Conservation (phyloP, 1,140 invertebrate species). For the Caenorhabditis briggsae region DNA sequence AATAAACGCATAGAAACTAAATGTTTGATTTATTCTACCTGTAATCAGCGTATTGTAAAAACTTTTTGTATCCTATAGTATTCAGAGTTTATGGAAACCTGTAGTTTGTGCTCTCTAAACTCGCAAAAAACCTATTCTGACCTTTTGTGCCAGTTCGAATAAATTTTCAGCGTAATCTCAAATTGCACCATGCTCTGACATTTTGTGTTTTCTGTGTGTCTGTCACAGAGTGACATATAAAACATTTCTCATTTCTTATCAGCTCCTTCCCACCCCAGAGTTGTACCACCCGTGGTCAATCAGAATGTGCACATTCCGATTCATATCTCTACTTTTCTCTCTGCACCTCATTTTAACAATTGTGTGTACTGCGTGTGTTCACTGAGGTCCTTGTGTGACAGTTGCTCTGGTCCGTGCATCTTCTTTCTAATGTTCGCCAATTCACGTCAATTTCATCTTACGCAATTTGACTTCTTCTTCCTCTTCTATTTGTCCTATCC, state of each 20-base stretch:
- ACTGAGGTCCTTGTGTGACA: slow-evolving; percentile 22
- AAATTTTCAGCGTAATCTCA: too few relatives aligned
- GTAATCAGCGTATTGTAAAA: too few relatives aligned
- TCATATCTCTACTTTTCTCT: slow-evolving; percentile 5
- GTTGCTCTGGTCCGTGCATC: neutral
- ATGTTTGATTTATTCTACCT: too few relatives aligned
- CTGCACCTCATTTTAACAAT: neutral
- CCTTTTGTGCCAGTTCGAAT: too few relatives aligned
- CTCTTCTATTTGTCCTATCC: neutral
- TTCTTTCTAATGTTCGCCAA: slow-evolving; percentile 27
- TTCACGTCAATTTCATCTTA: slow-evolving; percentile 54
- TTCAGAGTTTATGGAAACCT: too few relatives aligned
- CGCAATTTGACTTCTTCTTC: slow-evolving; percentile 33
- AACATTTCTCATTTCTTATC: neutral
- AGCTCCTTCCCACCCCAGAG: neutral
- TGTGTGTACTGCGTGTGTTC: slow-evolving; percentile 35
- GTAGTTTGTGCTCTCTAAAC: too few relatives aligned
- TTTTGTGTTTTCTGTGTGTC: neutral
- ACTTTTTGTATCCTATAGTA: too few relatives aligned
- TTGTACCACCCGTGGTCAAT: slow-evolving; percentile 20
- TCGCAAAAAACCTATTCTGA: too few relatives aligned
- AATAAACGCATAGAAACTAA: too few relatives aligned
- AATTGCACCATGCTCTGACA: neutral
- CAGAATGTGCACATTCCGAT: neutral
- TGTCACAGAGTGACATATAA: neutral